A percentile compares a stretch with the other conserved stretches of the same genome.
phyloP scores from a whole-genome alignment of 2,797 vertebrate species.

The Babyrousa celebensis region DNA sequence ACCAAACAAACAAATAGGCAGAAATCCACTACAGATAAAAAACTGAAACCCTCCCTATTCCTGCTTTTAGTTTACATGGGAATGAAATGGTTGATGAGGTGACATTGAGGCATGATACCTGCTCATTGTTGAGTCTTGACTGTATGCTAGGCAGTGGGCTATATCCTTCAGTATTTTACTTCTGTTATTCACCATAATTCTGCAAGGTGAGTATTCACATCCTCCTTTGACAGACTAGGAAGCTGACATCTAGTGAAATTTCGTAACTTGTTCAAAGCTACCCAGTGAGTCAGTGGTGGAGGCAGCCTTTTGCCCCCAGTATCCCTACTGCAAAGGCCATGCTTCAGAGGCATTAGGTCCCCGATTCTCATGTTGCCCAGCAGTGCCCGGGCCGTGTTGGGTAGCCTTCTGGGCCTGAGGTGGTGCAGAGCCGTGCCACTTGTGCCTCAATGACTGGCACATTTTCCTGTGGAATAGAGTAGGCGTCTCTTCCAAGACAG shows the following conservation, averaged over 20 bases:
- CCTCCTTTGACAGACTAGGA: background rate
- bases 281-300: background rate
- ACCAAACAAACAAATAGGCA: background rate
- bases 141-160: background rate
- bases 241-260: background rate
- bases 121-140: background rate
- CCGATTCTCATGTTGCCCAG: background rate
- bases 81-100: background rate
- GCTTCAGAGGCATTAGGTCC: background rate
- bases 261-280: background rate
- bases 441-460: background rate
- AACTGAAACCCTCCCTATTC: background rate
- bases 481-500: background rate
- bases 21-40: background rate
- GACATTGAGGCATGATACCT: background rate
- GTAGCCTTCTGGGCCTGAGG: background rate
- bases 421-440: background rate
- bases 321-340: background rate
- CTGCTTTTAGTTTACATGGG: conserved; percentile 34
- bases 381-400: background rate
- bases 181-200: conserved; percentile 38
- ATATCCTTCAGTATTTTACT: background rate
- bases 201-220: background rate
- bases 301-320: background rate
- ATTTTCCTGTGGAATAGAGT: background rate